These are phyloP conservation scores for Lutraria rhynchaena DNA, from an alignment of 1,140 invertebrate genomes.

Conservation along the genomic window DNA sequence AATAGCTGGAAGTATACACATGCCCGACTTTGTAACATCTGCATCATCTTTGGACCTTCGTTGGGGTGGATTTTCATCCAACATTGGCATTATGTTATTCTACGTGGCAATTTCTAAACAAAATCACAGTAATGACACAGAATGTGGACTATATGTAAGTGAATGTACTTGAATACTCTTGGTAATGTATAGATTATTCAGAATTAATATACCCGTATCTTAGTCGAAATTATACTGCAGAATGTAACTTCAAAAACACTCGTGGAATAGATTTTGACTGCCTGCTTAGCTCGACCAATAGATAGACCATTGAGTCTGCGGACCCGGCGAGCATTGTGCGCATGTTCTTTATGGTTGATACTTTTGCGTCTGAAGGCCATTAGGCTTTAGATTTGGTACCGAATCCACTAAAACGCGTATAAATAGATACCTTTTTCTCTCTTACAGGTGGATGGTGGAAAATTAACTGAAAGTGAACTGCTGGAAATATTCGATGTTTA, in stretches of 20 bases:
- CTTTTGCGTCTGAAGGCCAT: neutral
- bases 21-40: slow-evolving; percentile 41
- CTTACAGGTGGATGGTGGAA: slow-evolving; percentile 56
- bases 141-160: slow-evolving; percentile 58
- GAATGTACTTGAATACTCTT: neutral
- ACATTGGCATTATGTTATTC: slow-evolving; percentile 64
- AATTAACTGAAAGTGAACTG: slow-evolving; percentile 21
- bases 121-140: neutral
- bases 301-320: neutral
- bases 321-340: neutral
- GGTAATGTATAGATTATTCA: neutral
- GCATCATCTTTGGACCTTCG: slow-evolving; percentile 1
- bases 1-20: slow-evolving; percentile 54
- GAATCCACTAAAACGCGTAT: neutral
- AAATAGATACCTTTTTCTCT: neutral
- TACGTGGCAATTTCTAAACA: slow-evolving; percentile 56
- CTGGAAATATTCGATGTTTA: slow-evolving; percentile 44
- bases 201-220: no score
- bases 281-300: neutral
- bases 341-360: neutral
- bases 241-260: no score
- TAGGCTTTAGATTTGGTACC: neutral
- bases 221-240: no score
- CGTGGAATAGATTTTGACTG: neutral
- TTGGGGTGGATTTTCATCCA: slow-evolving; percentile 61